Percentiles rank a stretch among this genome's conserved stretches.
These are phyloP conservation scores for Plodia interpunctella DNA, from an alignment of 1,140 invertebrate genomes.

Conservation along the genomic window DNA sequence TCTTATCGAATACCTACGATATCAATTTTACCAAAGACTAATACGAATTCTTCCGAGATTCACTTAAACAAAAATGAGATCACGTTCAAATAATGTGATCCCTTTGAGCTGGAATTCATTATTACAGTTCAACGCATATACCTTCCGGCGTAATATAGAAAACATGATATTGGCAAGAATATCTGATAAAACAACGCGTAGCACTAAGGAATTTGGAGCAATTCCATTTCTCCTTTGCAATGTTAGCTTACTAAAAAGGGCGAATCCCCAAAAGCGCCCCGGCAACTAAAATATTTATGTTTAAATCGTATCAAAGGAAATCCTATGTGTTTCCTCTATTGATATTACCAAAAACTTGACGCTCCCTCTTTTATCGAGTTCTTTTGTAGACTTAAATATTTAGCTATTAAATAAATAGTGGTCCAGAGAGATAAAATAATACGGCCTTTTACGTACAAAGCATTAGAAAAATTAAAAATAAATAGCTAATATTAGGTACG, in stretches of 20 bases:
- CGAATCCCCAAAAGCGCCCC: neutral
- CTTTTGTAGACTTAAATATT: slow-evolving; percentile 20
- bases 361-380: slow-evolving; percentile 20
- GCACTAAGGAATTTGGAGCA: slow-evolving; percentile 7
- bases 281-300: slow-evolving; percentile 23
- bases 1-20: too few relatives aligned
- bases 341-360: slow-evolving; percentile 21
- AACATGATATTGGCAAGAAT: slow-evolving; percentile 4
- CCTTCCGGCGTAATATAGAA: neutral
- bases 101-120: neutral
- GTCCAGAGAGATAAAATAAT: slow-evolving; percentile 14
- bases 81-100: neutral
- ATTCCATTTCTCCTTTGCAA: slow-evolving; percentile 7
- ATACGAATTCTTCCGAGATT: neutral
- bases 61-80: neutral
- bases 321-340: slow-evolving; percentile 20
- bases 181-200: neutral
- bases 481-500: too few relatives aligned
- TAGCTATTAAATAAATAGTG: slow-evolving; percentile 29
- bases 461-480: slow-evolving; percentile 15
- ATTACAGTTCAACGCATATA: neutral
- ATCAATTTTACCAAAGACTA: too few relatives aligned
- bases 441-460: slow-evolving; percentile 16
- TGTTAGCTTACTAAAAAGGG: slow-evolving; percentile 9
- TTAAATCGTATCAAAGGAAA: slow-evolving; percentile 20